phyloP scores from a whole-genome alignment of 2,888 invertebrate genomes.

The Acronicta alni region DNA sequence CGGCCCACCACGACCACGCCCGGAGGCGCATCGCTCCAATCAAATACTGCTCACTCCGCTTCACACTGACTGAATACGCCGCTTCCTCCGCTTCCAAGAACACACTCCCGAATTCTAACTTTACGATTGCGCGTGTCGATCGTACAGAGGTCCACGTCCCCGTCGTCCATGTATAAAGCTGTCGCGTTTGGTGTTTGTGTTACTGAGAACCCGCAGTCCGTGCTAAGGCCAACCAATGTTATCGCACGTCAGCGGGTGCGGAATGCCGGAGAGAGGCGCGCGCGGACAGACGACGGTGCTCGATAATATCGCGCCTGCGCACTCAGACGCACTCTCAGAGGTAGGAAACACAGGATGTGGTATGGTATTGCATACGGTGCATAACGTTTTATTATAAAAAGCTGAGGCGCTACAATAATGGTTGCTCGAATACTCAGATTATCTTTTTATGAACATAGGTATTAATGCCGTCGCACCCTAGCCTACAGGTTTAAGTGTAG shows the following conservation, averaged over 20 bases:
- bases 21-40: constrained; percentile 53
- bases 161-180: constrained; percentile 16
- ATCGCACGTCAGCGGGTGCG: constrained; percentile 18
- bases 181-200: constrained; percentile 3
- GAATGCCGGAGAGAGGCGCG: constrained; percentile 17
- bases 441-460: too few species aligned
- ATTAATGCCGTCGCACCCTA: too few species aligned
- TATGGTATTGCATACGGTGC: not conserved
- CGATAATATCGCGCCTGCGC: constrained; percentile 71
- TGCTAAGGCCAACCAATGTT: constrained; percentile 22
- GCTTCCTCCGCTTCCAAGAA: not conserved
- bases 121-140: constrained; percentile 10
- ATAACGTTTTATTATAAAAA: too few species aligned
- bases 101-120: constrained; percentile 4
- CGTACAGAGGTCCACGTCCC: constrained; percentile 12
- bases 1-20: constrained; percentile 65
- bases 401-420: too few species aligned
- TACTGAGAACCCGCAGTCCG: constrained; percentile 2
- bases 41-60: constrained; percentile 16
- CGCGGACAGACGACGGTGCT: constrained; percentile 40
- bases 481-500: too few species aligned
- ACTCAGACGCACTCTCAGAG: not conserved
- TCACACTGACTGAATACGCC: constrained; percentile 13
- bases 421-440: too few species aligned
- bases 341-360: constrained; percentile 13